Base-by-base conservation (phyloP, 92 coral and sea anemone genomes). In the Metridium senile region DNA sequence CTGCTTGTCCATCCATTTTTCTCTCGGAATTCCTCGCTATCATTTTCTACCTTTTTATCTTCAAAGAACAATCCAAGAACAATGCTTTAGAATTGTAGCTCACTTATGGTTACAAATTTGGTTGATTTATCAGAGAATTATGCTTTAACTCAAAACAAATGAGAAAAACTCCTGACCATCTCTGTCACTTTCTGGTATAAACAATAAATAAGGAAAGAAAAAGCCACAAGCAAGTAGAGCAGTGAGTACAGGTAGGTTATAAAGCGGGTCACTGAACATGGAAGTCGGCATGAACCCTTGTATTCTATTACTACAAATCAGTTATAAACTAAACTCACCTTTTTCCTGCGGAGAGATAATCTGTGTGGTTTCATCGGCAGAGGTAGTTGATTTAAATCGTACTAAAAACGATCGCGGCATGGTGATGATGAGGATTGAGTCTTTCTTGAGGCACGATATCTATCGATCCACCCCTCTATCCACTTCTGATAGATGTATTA, bases 341-440 rank as follows among this genome's bases (percentile, higher is more conserved):
- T 58, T 57, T 53, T 58, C 53, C 46, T 13, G 45, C n/a, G 31
- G 33, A 11, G 32, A 1, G 27, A 30, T 22, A 11, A 32, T 35
- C n/a, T 71, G 58, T 1, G 9, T 9, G 20, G 56, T 52, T 32
- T 1, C 31, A 0, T 73, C 78, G 9, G 27, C 25, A 9, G 78
- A 27, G 68, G 39, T 57, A n/a, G 67, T 21, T 2, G 46, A 21
- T 35, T 23, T 73, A 51, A 72, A 72, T 10, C 78, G 67, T 29
- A 73, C 78, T 54, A 73, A 34, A 46, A 73, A 73, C 33, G 78
- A 73, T 0, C 78, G 78, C 32, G 78, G 78, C 78, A 73, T 73
- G 13, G n/a, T 70, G 18, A 26, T 17, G 0, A 70, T n/a, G 11
- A 27, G 58, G 39, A 19, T 58, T 39, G 75, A 53, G 28, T 22